Evolutionary conservation across 1,140 invertebrate species (phyloP), one percentile per base, ranked within the genome.

Genomic region (Onthophagus taurus): DNA sequence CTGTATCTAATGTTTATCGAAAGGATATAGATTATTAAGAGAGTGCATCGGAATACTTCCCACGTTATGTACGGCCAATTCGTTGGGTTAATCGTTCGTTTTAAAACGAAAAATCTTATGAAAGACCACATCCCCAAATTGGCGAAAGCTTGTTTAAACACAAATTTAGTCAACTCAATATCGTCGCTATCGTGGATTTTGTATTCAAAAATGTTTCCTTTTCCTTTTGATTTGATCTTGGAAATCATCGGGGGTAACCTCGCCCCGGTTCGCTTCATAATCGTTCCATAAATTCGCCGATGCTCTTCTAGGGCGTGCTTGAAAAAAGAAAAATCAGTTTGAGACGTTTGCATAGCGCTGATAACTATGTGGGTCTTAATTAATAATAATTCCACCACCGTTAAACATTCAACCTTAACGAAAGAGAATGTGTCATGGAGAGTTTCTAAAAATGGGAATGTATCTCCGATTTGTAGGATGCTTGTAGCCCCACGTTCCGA

Each of bases 391-490:
- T 44, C 42, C 3, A 23, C 31, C 1, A 35, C 42, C 2, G 42
- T 44, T 17, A 44, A 17, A 2, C 14, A 18, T 26, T 8, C 30
- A 1, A 44, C 42, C 9, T 4, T 14, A 5, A 44, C 14, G 7
- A 44, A 29, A n/a, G 42, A 36, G 9, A 36, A 18, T 7, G 33
- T 23, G 4, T 20, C 19, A 21, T 44, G 42, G 11, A 44, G 29
- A 4, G 33, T 35, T 20, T 44, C 42, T 4, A 44, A 11, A 12
- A 44, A 24, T 6, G 42, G 42, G 13, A 44, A 44, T 2, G 42
- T 35, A 21, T 34, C 34, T 12, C 42, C 42, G 9, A 7, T 1
- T 36, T 44, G 21, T 16, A 44, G n/a, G 9, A 34, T 26, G 5
- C 33, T 26, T 11, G 21, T 34, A 8, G 16, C 4, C 6, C 23